Base-by-base conservation (phyloP, 2,113 vertebrate genomes). In the Melanocharis versteri region DNA sequence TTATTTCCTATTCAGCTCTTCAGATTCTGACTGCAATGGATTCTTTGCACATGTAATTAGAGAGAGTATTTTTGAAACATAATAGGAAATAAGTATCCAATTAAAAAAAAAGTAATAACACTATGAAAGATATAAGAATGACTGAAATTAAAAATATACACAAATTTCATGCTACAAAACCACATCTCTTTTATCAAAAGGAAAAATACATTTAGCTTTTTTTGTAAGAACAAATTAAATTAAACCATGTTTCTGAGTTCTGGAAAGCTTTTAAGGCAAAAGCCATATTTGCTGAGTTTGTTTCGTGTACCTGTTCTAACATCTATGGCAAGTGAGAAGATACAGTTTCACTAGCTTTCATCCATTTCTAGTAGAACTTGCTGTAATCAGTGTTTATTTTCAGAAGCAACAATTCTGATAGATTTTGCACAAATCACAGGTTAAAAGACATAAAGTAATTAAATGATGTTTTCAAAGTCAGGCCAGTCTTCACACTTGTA, bases 21-120 rank as follows among this genome's bases (percentile, higher is more conserved):
- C 33, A 30, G 19, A 28, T 68, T 86, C 15, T 68, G 37, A n/a
- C 22, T 79, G 6, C 6, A 45, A 47, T 22, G 1, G 5, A 44
- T 47, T 24, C 15, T 42, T 66, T 76, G 11, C 8, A 42, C 11
- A 26, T 22, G 23, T 19, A 62, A 58, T 57, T 62, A 35, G 39
- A 14, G 30, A 60, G 10, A 35, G 1, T 26, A 0, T 50, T 83
- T 78, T 13, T 2, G 30, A 75, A 72, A 30, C 0, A 0, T 23
- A 37, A 21, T n/a, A 61, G 39, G 10, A 51, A 79, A 42, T 39
- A 44, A 11, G 5, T 7, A 61, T 18, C 15, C 1, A 64, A 64
- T 20, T 28, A 27, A 35, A 23, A 35, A 23, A 11, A 1, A 15
- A 21, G 19, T 26, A 39, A 12, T 16, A 64, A 2, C 47, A 28